phyloP scores from a whole-genome alignment of 2,797 vertebrate genomes.

The Xiphophorus birchmanni region DNA sequence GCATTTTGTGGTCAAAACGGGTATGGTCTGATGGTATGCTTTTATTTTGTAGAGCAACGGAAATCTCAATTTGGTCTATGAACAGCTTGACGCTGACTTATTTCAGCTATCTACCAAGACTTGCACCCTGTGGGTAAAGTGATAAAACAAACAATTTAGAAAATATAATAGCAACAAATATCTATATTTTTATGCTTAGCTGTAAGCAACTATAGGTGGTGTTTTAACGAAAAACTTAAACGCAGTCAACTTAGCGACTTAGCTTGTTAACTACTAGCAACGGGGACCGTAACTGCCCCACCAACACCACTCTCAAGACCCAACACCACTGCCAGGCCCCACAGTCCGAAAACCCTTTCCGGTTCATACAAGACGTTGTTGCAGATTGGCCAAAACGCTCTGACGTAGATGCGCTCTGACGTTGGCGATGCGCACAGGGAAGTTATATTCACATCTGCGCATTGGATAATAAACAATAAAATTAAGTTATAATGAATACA shows the following conservation, averaged over 20 bases:
- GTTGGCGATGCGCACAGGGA: neutral
- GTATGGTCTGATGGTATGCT: neutral
- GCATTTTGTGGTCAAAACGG: neutral
- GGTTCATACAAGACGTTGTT: neutral
- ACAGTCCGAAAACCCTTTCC: neutral
- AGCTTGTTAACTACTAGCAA: neutral
- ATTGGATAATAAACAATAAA: neutral
- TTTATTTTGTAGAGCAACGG: slow-evolving; percentile 50
- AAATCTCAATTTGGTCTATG: neutral
- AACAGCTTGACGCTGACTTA: slow-evolving; percentile 3
- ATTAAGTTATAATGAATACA: neutral
- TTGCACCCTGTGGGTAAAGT: slow-evolving; percentile 11
- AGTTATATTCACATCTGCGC: neutral
- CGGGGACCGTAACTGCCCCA: neutral
- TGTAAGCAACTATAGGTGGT: neutral
- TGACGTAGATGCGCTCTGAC: neutral
- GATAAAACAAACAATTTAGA: neutral
- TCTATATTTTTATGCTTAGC: neutral
- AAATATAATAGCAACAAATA: neutral
- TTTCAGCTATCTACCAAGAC: slow-evolving; percentile 55
- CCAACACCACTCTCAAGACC: neutral
- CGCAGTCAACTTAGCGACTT: neutral
- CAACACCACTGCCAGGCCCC: neutral
- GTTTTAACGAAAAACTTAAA: neutral
- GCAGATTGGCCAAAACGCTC: neutral